Evolutionary conservation across 2,888 invertebrate genomes (phyloP).

Genomic region (Tetragonisca angustula): DNA sequence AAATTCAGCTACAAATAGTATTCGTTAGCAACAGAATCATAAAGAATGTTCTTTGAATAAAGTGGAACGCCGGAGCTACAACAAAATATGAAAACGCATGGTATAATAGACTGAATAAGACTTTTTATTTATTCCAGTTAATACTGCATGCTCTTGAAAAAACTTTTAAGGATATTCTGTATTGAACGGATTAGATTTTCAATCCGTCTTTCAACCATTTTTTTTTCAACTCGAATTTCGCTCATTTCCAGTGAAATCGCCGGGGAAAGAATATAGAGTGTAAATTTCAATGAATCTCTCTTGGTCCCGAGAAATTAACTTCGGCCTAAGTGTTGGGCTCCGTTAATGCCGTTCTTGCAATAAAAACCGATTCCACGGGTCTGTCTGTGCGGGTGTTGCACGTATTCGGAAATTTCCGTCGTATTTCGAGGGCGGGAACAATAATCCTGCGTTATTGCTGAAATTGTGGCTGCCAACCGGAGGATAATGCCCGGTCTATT

Average conservation of each 20-base stretch:
- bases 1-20: no score
- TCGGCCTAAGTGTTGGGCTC: neutral
- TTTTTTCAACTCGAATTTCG: neutral
- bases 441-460: slow-evolving; percentile 53
- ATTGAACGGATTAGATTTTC: neutral
- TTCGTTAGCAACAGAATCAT: no score
- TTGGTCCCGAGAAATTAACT: slow-evolving; percentile 45
- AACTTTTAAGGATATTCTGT: neutral
- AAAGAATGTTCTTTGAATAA: no score
- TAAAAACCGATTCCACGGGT: slow-evolving; percentile 34
- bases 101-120: no score
- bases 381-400: neutral
- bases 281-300: slow-evolving; percentile 2
- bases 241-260: neutral
- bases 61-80: no score
- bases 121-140: no score
- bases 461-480: slow-evolving; percentile 35
- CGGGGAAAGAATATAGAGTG: neutral
- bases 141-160: no score
- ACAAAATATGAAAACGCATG: no score
- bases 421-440: neutral
- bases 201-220: neutral
- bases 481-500: slow-evolving; percentile 45
- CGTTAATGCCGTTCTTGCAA: slow-evolving; percentile 24
- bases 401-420: slow-evolving; percentile 29